Evolutionary conservation across 1,140 invertebrate species (phyloP).

Genomic region (Hypsibius dujardini): DNA sequence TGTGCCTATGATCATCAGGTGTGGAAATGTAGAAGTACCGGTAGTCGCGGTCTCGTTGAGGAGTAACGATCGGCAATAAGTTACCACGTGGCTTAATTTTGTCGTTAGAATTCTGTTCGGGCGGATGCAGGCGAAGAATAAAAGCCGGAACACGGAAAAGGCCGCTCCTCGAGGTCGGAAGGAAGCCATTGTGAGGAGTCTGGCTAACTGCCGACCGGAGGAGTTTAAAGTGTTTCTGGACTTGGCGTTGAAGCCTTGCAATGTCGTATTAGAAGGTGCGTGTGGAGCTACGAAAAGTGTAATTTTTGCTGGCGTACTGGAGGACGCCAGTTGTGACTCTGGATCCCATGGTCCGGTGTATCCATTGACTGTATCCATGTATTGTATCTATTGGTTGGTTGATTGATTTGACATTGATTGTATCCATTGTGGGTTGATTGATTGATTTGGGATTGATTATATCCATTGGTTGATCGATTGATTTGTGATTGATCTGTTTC

Average conservation of each 20-base stretch:
- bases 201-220: slow-evolving; percentile 54
- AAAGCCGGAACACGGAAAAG: slow-evolving; percentile 15
- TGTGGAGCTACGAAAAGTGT: too few relatives aligned
- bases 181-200: slow-evolving; percentile 49
- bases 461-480: too few relatives aligned
- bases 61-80: too few relatives aligned
- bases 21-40: slow-evolving; percentile 23
- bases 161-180: slow-evolving; percentile 37
- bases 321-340: too few relatives aligned
- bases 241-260: slow-evolving; percentile 60
- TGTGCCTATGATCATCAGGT: slow-evolving; percentile 58
- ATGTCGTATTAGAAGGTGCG: slow-evolving; percentile 26
- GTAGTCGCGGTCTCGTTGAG: neutral
- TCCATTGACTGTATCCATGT: too few relatives aligned
- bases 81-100: too few relatives aligned
- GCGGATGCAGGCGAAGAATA: slow-evolving; percentile 19
- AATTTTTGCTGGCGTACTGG: neutral
- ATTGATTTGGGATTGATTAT: too few relatives aligned
- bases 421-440: too few relatives aligned
- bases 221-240: slow-evolving; percentile 61
- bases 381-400: too few relatives aligned
- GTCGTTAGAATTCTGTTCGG: slow-evolving; percentile 21
- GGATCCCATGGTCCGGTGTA: too few relatives aligned
- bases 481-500: too few relatives aligned
- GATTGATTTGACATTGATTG: too few relatives aligned